phyloP scores from a whole-genome alignment of 2,888 invertebrate species.

The Azorinus chamasolen region DNA sequence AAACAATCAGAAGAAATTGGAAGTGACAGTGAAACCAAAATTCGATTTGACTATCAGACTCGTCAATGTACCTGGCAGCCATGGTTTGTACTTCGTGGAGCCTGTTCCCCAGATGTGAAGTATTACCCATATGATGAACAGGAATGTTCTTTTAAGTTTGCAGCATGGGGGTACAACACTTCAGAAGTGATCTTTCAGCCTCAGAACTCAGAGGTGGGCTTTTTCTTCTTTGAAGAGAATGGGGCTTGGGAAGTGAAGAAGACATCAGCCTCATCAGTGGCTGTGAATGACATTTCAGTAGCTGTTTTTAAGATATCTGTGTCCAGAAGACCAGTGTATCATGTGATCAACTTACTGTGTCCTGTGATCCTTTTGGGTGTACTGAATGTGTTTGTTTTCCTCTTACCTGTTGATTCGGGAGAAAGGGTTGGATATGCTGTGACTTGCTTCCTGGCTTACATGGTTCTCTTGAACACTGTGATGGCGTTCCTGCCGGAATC shows the following conservation, averaged over 20 bases:
- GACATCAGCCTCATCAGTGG: slow-evolving; percentile 8
- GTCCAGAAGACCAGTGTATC: slow-evolving; percentile 28
- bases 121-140: slow-evolving; percentile 51
- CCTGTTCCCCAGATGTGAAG: slow-evolving; percentile 36
- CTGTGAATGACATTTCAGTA: slow-evolving; percentile 19
- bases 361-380: slow-evolving; percentile 33
- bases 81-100: slow-evolving; percentile 26
- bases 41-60: slow-evolving; percentile 19
- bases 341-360: slow-evolving; percentile 35
- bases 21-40: slow-evolving; percentile 22
- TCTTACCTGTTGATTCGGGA: slow-evolving; percentile 42
- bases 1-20: slow-evolving; percentile 32
- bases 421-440: slow-evolving; percentile 55
- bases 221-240: slow-evolving; percentile 37
- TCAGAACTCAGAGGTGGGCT: background rate
- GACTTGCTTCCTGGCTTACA: slow-evolving; percentile 57
- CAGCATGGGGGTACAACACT: slow-evolving; percentile 29
- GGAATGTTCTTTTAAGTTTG: slow-evolving; percentile 31
- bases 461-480: slow-evolving; percentile 49
- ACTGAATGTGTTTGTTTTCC: slow-evolving; percentile 40
- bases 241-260: slow-evolving; percentile 24
- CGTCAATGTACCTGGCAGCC: slow-evolving; percentile 33
- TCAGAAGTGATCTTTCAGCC: slow-evolving; percentile 23
- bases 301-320: slow-evolving; percentile 23
- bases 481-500: slow-evolving; percentile 50